These are phyloP conservation scores for Ctena decussata DNA, from an alignment of 2,888 invertebrate genomes.

Conservation along the genomic window DNA sequence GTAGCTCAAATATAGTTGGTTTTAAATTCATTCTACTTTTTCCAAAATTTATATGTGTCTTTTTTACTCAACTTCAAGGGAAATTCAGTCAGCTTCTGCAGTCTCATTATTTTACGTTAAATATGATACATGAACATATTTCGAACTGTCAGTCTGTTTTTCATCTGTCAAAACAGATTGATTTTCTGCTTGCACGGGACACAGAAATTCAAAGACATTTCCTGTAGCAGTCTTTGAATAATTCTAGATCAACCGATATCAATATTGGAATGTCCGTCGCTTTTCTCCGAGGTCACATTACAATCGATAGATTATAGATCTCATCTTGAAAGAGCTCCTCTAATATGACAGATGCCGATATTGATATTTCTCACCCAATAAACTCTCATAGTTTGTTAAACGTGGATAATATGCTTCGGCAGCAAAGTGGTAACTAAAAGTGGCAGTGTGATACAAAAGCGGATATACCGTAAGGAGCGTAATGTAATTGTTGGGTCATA, in stretches of 20 bases:
- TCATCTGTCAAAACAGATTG: neutral
- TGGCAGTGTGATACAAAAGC: neutral
- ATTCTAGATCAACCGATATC: neutral
- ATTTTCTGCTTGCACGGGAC: neutral
- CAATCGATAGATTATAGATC: slow-evolving; percentile 14
- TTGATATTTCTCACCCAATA: slow-evolving; percentile 14
- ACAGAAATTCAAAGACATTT: slow-evolving; percentile 5
- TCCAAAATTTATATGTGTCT: no score
- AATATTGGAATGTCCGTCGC: slow-evolving; percentile 3
- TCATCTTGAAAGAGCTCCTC: neutral
- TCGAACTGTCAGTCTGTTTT: neutral
- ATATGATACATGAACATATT: neutral
- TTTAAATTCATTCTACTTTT: no score
- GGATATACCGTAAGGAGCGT: no score
- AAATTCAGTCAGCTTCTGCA: no score
- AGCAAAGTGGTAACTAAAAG: neutral
- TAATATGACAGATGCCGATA: slow-evolving; percentile 8
- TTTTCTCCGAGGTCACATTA: neutral
- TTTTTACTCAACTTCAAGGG: no score
- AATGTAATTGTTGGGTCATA: no score
- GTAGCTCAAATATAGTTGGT: no score
- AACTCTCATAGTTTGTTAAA: neutral
- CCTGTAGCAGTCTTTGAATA: neutral
- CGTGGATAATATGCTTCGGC: neutral
- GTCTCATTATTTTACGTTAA: no score